Percentiles rank a stretch among this genome's conserved stretches.
Evolutionary conservation across 2,113 vertebrate species (phyloP).

Genomic region (Phylloscopus whistleri): DNA sequence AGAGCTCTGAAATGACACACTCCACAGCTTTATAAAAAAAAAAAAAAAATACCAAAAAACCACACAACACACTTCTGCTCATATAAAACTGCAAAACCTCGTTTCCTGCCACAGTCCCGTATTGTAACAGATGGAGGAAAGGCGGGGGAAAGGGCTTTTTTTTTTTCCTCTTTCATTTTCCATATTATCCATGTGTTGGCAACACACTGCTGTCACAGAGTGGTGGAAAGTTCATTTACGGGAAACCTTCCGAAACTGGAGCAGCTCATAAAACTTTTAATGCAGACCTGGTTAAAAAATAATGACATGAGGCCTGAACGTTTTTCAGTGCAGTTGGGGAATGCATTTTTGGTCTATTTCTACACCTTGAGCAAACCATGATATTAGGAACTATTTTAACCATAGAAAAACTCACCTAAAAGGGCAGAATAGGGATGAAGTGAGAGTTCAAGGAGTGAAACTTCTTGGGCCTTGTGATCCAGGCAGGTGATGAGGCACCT

Average conservation of each 20-base stretch:
- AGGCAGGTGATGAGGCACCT: not conserved
- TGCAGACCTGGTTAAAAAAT: conserved; percentile 61
- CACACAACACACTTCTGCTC: conserved; percentile 45
- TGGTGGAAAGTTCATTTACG: conserved; percentile 68
- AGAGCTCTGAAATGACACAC: conserved; percentile 43
- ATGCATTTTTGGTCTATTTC: not conserved
- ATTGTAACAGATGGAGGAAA: conserved; percentile 59
- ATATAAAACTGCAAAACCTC: conserved; percentile 53
- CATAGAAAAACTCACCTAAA: not conserved
- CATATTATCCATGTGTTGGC: conserved; percentile 60
- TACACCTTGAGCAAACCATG: not conserved
- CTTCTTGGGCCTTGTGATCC: not conserved
- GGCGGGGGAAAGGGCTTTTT: not conserved
- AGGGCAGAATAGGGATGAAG: not conserved
- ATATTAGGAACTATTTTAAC: conserved; percentile 8
- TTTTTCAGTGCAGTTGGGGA: not conserved
- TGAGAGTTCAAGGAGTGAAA: not conserved
- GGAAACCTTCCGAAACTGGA: conserved; percentile 63
- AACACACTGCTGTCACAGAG: conserved; percentile 33
- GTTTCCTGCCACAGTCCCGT: conserved; percentile 59
- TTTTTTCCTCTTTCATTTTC: conserved; percentile 47
- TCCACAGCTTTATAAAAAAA: not conserved
- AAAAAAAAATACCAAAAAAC: not conserved
- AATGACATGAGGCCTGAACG: conserved; percentile 6
- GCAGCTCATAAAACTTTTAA: conserved; percentile 61